Evolutionary conservation across 35 echinoderm and acorn worm genomes (phyloP), one percentile per base, ranked within the genome.

Genomic region (Apostichopus parvimensis): DNA sequence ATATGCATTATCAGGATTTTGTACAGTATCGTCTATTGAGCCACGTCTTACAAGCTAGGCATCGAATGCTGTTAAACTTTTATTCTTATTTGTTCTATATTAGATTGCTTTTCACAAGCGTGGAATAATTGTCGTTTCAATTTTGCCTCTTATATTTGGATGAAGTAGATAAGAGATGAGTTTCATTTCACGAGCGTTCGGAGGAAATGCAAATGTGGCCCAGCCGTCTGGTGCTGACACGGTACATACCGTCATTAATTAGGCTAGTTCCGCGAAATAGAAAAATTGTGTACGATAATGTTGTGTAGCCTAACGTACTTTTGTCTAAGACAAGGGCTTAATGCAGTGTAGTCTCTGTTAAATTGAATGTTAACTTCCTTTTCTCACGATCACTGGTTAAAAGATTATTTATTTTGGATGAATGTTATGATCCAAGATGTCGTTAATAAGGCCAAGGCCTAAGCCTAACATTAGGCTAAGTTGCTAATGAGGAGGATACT

Each of bases 141-240:
- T 14, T 75, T 18, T 75, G 0, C 12, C 71, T 75, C 2, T 22
- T 0, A 61, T 0, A 61, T 0, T 61, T 75, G 71, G 71, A 75
- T 75, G 71, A 75, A 75, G 71, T 75, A 75, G 71, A 75, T 75
- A 6, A 75, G 71, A 75, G 20, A 75, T 75, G 71, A 75, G 71
- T 75, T 75, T 75, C 6, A 75, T 82, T 54, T 26, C 79, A 13
- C 52, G 79, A 82, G 79, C 79, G 79, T 82, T 82, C 55, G 79
- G 79, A 82, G 79, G 79, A 82, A 82, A 82, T 82, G 28, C 79
- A 17, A 53, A 53, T 53, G 34, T n/a, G 11, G 79, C 79, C 5
- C 79, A 82, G 56, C 79, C 79, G 17, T 82, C 79, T 20, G 79
- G 79, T 82, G 79, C 79, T 56, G 79, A 82, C 13, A 82, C 79